These are phyloP conservation scores for Numida meleagris DNA, from an alignment of 2,113 vertebrate genomes.

Conservation along the genomic window DNA sequence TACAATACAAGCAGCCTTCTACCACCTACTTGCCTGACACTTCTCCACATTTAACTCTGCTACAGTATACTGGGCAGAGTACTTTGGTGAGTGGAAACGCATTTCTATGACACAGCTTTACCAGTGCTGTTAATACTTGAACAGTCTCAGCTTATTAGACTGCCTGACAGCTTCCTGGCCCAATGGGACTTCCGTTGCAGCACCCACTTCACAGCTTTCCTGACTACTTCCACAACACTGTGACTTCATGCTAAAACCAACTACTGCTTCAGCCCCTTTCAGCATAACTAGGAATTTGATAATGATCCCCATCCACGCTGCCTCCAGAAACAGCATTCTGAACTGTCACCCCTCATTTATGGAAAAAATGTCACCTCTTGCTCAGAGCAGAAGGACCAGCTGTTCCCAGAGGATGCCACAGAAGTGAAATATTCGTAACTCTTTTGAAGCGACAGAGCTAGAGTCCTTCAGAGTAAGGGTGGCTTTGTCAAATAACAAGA, in stretches of 20 bases:
- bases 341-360: neutral
- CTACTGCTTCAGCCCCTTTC: neutral
- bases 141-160: neutral
- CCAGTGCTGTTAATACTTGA: neutral
- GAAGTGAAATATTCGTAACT: neutral
- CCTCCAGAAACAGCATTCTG: neutral
- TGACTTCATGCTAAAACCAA: constrained; percentile 6
- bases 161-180: neutral
- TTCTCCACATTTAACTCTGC: neutral
- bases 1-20: neutral
- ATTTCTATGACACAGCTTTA: neutral
- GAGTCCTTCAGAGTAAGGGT: neutral
- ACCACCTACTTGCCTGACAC: fast-evolving
- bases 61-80: fast-evolving
- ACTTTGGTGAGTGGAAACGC: neutral
- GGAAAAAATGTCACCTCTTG: neutral
- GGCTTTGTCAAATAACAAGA: neutral
- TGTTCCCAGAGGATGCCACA: neutral
- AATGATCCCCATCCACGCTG: neutral
- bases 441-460: neutral
- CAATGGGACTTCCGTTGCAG: neutral
- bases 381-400: neutral
- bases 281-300: neutral
- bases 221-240: constrained; percentile 27
- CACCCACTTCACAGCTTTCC: neutral